Percentiles rank a stretch among this genome's conserved stretches.
phyloP scores from a whole-genome alignment of 2,797 vertebrate genomes.

The Stomatorhinus walkeri region DNA sequence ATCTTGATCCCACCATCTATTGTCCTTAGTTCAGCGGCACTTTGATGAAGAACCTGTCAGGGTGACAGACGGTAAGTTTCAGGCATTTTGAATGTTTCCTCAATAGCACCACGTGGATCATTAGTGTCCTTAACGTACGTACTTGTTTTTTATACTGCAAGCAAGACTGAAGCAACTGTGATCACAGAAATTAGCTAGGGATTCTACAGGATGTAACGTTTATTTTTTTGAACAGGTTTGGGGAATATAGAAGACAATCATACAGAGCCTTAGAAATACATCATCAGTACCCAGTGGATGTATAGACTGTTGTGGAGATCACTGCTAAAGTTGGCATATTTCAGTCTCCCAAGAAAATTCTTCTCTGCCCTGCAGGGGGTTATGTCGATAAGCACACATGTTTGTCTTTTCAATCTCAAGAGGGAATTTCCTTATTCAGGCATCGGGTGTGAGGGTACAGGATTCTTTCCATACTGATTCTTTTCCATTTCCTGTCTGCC shows the following conservation, averaged over 20 bases:
- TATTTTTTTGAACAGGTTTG: neutral
- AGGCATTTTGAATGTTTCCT: neutral
- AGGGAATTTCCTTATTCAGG: neutral
- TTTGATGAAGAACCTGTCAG: neutral
- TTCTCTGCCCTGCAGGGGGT: neutral
- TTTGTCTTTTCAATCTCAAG: neutral
- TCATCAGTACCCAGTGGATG: neutral
- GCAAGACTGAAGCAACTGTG: neutral
- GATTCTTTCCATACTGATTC: neutral
- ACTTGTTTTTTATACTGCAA: neutral
- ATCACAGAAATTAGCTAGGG: neutral
- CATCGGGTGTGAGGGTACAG: neutral
- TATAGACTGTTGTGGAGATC: neutral
- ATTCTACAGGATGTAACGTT: neutral
- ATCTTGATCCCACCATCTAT: neutral
- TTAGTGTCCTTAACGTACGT: neutral
- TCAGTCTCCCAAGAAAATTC: neutral
- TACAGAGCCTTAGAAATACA: neutral
- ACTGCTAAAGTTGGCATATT: neutral
- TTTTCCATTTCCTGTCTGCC: neutral
- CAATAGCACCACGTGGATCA: neutral
- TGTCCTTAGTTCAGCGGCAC: neutral
- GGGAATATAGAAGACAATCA: neutral
- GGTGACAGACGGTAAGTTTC: neutral
- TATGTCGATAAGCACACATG: neutral